Evolutionary conservation across 2,113 vertebrate species (phyloP).

Genomic region (Lophochroa leadbeateri): DNA sequence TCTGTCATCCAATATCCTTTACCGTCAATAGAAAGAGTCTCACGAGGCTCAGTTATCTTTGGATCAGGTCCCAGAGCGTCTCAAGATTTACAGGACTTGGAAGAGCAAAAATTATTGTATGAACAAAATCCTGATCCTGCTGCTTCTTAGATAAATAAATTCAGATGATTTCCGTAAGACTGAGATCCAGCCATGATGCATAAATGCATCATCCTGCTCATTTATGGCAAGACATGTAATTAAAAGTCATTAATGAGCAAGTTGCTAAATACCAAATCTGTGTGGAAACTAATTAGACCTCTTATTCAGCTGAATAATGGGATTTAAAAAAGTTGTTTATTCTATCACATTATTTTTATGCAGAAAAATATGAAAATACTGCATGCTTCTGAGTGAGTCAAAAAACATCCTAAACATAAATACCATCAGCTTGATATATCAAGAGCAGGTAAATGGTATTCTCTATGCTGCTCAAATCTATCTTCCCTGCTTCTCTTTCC

Average conservation of each 20-base stretch:
- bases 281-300: neutral
- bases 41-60: neutral
- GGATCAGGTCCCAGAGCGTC: conserved; percentile 2
- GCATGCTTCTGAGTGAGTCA: neutral
- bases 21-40: neutral
- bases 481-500: neutral
- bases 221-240: neutral
- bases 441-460: neutral
- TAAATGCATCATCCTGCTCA: neutral
- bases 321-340: neutral
- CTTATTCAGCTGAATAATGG: neutral
- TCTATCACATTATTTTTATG: neutral
- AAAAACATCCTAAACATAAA: conserved; percentile 37
- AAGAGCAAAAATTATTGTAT: neutral
- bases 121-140: neutral
- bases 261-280: neutral
- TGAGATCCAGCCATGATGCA: neutral
- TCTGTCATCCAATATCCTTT: neutral
- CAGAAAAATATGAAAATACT: neutral
- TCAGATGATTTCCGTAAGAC: neutral
- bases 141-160: conserved; percentile 24
- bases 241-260: neutral
- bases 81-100: neutral
- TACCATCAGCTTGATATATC: neutral
- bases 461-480: neutral